Evolutionary conservation across 1,140 invertebrate species (phyloP).

Genomic region (Gryllus bimaculatus): DNA sequence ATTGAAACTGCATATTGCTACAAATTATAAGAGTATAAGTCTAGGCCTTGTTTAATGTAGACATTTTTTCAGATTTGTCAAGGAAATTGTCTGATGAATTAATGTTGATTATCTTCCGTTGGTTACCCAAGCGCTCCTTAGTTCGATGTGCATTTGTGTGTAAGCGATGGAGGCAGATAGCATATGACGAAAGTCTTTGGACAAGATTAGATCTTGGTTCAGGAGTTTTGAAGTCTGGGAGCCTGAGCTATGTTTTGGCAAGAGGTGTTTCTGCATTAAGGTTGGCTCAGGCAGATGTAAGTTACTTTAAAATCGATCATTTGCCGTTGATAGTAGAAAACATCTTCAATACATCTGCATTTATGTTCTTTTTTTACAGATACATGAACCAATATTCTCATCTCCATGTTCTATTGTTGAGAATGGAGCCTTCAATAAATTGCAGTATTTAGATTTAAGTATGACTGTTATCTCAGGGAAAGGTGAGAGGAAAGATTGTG

Average conservation of each 20-base stretch:
- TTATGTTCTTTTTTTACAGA: not conserved
- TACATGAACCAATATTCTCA: constrained; percentile 14
- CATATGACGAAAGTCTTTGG: constrained; percentile 76
- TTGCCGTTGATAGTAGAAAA: no score
- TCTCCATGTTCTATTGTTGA: not conserved
- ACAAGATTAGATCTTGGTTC: constrained; percentile 66
- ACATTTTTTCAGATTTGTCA: constrained; percentile 32
- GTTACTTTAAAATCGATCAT: not conserved
- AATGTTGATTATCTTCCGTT: constrained; percentile 69
- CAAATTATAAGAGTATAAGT: not conserved
- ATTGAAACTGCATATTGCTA: not conserved
- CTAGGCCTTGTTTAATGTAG: not conserved
- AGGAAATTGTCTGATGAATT: constrained; percentile 68
- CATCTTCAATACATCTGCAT: no score
- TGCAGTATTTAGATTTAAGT: constrained; percentile 77
- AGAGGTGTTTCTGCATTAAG: constrained; percentile 64
- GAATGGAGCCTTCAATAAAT: constrained; percentile 31
- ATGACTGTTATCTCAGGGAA: constrained; percentile 54
- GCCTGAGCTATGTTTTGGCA: constrained; percentile 57
- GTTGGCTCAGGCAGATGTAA: constrained; percentile 63
- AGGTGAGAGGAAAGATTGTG: constrained; percentile 31
- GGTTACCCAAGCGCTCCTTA: constrained; percentile 66
- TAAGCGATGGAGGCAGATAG: constrained; percentile 60
- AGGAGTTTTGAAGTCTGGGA: constrained; percentile 51
- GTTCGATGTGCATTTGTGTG: constrained; percentile 59